A percentile compares a stretch with the other conserved stretches of the same genome.
phyloP scores from a whole-genome alignment of 2,797 vertebrate genomes.

The Phataginus tricuspis region DNA sequence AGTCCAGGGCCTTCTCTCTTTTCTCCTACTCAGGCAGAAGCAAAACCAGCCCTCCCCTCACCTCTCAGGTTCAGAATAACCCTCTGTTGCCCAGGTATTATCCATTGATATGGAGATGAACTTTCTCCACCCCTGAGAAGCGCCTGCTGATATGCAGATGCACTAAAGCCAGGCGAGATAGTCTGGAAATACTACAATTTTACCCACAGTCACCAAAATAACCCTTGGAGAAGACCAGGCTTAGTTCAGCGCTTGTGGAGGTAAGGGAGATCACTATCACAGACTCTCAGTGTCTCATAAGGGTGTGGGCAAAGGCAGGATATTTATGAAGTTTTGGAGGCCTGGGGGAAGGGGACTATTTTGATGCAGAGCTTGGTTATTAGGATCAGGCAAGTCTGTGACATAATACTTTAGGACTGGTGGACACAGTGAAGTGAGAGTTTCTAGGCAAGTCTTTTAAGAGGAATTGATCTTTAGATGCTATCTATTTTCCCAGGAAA shows the following conservation, averaged over 20 bases:
- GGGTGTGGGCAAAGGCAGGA: background rate
- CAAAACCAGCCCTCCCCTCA: too few species aligned
- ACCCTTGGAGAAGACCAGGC: background rate
- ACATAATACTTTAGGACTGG: background rate
- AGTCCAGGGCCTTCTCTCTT: too few species aligned
- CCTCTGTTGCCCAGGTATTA: too few species aligned
- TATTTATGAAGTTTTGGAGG: background rate
- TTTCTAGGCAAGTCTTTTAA: background rate
- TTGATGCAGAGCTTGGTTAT: background rate
- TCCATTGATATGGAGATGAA: too few species aligned
- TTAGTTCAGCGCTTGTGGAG: background rate
- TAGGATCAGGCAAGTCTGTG: background rate
- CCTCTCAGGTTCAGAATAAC: too few species aligned
- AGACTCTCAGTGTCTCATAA: background rate
- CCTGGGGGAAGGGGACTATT: background rate
- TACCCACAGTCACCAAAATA: background rate
- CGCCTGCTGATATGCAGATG: too few species aligned
- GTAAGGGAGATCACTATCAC: background rate
- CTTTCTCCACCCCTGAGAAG: too few species aligned
- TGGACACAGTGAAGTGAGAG: background rate
- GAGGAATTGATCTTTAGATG: background rate
- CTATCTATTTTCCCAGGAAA: background rate
- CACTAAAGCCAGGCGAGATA: too few species aligned
- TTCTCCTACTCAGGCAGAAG: too few species aligned
- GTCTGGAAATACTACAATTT: too few species aligned